Evolutionary conservation across 2,888 invertebrate genomes (phyloP), one percentile per base, ranked within the genome.

Genomic region (Cinara cedri): DNA sequence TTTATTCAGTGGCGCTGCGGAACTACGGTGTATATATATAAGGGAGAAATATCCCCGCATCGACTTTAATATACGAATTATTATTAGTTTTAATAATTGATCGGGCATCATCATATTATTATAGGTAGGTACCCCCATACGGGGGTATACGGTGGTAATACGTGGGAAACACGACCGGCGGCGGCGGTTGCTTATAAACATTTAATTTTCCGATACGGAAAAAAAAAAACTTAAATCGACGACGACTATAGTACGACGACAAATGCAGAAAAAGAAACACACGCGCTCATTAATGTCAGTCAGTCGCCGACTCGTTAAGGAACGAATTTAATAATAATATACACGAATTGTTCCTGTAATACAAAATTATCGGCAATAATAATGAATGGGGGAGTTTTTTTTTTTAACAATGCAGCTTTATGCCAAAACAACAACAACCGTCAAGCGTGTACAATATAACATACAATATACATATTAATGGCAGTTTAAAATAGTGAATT

Each of bases 21-120:
- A 49, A 49, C 49, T 42, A 66, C 26, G 26, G 60, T 44, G 51
- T 13, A 14, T 51, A 51, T 51, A 13, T 51, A 51, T 24, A 11
- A 44, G 65, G 74, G 51, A 21, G 42, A 54, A 63, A 75, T 65
- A 42, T 42, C 55, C 71, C 74, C 8, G 46, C 42, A 74, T 51
- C 74, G 19, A 65, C 54, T 75, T 54, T 54, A 54, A 54, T 75
- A 54, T 75, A 54, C 63, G 54, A 75, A 75, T 75, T 65, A 75
- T 75, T 75, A 75, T 75, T 75, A 75, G 74, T 75, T 65, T 75
- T 75, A 75, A 75, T 75, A 75, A 75, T 75, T 75, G 34, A 74
- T 74, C 51, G 63, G 51, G 13, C 63, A 34, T 34, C 34, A 6
- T 34, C 6, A 6, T 4, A 34, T 34, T 34, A 34, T 34, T 34